Evolutionary conservation across 2,797 vertebrate genomes (phyloP), one percentile per base, ranked within the genome.

Genomic region (Lagocephalus sceleratus): DNA sequence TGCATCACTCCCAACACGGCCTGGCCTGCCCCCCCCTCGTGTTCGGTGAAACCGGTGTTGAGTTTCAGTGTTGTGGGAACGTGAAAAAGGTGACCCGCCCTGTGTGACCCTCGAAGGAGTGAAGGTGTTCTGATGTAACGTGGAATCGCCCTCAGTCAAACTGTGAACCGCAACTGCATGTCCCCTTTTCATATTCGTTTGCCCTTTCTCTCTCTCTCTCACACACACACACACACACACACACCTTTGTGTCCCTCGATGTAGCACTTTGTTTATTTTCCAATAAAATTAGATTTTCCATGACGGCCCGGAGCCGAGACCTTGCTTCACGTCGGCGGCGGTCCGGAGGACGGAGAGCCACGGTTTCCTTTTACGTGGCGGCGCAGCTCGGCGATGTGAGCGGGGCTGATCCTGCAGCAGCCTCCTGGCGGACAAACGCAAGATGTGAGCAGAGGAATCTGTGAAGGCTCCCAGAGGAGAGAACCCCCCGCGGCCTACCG

Each of bases 341-440:
- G n/a, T 29, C 52, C 45, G 15, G 62, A 16, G 9, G 49, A 41
- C 3, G 49, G 15, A 50, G 58, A 29, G 1, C 46, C 1, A 20
- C 17, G 1, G 3, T 47, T 26, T 55, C 79, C 66, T 29, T 74
- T 76, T 20, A 92, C 51, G 44, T 60, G 60, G 6, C 17, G 59
- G 43, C 60, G 81, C 42, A 92, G 20, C 54, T 85, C 71, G 2
- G 76, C 51, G 6, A 92, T 90, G 41, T 91, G 81, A 57, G 73
- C 47, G 0, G 92, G 91, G 29, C 78, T 10, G 2, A 90, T 65
- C 3, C 88, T 77, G 47, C 92, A 94, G 70, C 92, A 94, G 15
- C 92, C 92, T 8, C 92, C 92, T 93, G 17, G 47, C n/a, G 47
- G 40, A 71, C 8, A 35, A 20, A 63, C 2, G 64, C 8, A 10